Conservation (phyloP, 30 jellyfish, hydroid and myxozoan species). For the Aurelia coerulea region DNA sequence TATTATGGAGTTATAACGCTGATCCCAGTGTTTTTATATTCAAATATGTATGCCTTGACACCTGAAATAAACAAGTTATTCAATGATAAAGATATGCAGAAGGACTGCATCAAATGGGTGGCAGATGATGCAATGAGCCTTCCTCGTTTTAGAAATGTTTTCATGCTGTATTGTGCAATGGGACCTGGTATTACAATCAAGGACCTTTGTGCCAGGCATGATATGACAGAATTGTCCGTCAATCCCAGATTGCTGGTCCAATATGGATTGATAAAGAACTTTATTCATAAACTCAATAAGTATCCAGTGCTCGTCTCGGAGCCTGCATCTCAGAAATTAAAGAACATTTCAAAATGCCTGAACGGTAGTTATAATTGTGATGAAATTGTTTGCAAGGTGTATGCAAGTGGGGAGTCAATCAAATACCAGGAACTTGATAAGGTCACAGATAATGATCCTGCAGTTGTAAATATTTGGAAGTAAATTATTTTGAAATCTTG, state of each 20-base stretch:
- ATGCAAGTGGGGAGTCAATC: constrained; percentile 69
- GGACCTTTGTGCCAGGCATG: constrained; percentile 86
- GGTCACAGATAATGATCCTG: constrained; percentile 81
- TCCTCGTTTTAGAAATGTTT: constrained; percentile 79
- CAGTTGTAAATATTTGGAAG: constrained; percentile 85
- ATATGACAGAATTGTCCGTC: constrained; percentile 59
- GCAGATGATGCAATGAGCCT: constrained; percentile 48
- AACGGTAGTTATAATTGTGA: constrained; percentile 82
- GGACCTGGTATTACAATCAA: constrained; percentile 93
- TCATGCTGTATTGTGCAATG: constrained; percentile 83
- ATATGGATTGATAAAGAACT: constrained; percentile 76
- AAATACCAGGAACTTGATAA: constrained; percentile 72
- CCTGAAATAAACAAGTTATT: constrained; percentile 76
- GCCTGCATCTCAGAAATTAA: constrained; percentile 49
- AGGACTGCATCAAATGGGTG: constrained; percentile 76
- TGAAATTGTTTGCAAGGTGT: constrained; percentile 81
- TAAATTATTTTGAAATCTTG: neutral
- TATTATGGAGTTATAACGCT: constrained; percentile 81
- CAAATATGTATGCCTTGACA: constrained; percentile 87
- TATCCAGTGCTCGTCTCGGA: constrained; percentile 75
- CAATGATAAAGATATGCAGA: constrained; percentile 69
- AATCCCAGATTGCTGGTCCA: constrained; percentile 67
- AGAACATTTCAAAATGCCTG: constrained; percentile 57
- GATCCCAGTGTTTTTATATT: constrained; percentile 77
- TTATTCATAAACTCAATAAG: constrained; percentile 73